Percentiles rank a stretch among this genome's conserved stretches.
Conservation (phyloP, 2,888 invertebrate species). For the Athalia cordata region DNA sequence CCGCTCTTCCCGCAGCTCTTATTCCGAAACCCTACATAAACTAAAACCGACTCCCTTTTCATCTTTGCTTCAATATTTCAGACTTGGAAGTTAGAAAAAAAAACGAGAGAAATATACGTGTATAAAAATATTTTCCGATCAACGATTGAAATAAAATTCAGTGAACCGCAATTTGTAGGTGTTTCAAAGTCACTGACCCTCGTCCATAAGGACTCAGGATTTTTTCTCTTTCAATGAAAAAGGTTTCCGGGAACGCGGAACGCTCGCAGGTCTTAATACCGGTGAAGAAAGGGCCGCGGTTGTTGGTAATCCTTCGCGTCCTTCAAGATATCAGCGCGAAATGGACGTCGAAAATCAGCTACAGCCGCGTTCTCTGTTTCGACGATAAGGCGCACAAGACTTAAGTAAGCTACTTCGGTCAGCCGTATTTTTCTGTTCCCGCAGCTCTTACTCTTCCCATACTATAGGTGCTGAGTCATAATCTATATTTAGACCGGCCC, state of each 20-base stretch:
- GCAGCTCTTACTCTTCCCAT: background rate
- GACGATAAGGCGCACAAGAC: constrained; percentile 2
- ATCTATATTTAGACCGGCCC: constrained; percentile 39
- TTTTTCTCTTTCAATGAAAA: no score
- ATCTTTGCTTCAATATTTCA: constrained; percentile 1
- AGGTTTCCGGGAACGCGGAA: background rate
- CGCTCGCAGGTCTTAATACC: background rate
- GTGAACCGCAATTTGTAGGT: background rate
- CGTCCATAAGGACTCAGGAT: background rate
- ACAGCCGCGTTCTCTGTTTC: constrained; percentile 1
- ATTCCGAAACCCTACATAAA: constrained; percentile 14
- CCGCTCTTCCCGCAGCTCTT: background rate
- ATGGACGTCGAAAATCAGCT: constrained; percentile 15
- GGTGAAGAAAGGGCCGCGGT: background rate
- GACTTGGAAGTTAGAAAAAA: background rate
- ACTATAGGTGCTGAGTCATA: constrained; percentile 33
- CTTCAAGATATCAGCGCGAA: background rate
- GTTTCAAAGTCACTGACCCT: constrained; percentile 11
- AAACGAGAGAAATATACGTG: background rate
- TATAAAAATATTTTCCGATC: constrained; percentile 2
- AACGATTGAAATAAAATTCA: background rate
- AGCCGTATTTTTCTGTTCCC: constrained; percentile 4
- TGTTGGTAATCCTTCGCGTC: constrained; percentile 19
- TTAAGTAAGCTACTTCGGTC: constrained; percentile 32
- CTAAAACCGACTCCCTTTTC: constrained; percentile 15